Conservation (phyloP, 1,140 invertebrate genomes). For the Zeugodacus cucurbitae region DNA sequence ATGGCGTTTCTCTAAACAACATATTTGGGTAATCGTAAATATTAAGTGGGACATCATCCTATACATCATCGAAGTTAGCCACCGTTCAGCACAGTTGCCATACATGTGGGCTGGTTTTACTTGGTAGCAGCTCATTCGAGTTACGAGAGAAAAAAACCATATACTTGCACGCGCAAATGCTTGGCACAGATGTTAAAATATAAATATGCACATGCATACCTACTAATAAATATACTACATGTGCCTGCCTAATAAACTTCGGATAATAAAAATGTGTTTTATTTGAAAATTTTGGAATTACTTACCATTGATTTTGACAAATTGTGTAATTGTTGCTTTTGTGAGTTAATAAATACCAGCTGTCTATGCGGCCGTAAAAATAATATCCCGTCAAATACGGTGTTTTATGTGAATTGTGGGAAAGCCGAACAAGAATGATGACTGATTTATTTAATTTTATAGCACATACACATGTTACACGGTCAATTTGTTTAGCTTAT, state of each 20-base stretch:
- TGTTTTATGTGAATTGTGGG: background rate
- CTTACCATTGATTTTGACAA: slow-evolving; percentile 28
- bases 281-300: background rate
- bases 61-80: background rate
- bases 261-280: background rate
- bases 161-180: background rate
- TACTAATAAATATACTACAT: background rate
- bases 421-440: background rate
- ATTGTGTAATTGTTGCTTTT: slow-evolving; percentile 12
- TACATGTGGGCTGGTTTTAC: background rate
- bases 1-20: too few species aligned
- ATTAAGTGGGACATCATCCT: background rate
- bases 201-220: background rate
- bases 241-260: background rate
- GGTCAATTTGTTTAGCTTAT: background rate
- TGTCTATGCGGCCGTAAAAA: background rate
- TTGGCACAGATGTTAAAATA: background rate
- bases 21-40: background rate
- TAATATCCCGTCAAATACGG: background rate
- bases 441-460: background rate
- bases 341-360: background rate
- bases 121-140: background rate
- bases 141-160: background rate
- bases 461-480: background rate
- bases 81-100: background rate